Percentiles rank a stretch among this genome's conserved stretches.
Evolutionary conservation across 2,797 vertebrate species (phyloP).

Genomic region (Micromesistius poutassou): DNA sequence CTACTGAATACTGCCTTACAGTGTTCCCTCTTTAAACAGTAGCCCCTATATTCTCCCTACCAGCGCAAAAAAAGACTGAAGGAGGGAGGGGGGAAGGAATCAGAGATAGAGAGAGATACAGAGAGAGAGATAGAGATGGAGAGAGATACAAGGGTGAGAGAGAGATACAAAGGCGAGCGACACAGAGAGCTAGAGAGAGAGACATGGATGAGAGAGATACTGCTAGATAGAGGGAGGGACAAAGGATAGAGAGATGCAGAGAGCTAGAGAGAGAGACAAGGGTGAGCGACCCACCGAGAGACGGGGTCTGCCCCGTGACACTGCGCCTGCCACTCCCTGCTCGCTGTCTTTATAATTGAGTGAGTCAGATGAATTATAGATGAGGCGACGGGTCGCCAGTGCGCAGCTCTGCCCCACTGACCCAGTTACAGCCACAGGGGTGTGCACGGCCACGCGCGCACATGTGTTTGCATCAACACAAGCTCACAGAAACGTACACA

Average conservation of each 20-base stretch:
- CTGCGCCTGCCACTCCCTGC: constrained; percentile 63
- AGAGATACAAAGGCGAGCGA: not conserved
- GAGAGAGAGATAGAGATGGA: too few relatives aligned
- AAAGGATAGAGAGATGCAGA: not conserved
- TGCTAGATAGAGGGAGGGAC: not conserved
- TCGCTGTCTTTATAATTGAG: constrained; percentile 47
- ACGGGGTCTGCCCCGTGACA: constrained; percentile 29
- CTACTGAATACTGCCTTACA: not conserved
- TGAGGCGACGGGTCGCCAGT: constrained; percentile 65
- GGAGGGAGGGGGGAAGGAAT: too few relatives aligned
- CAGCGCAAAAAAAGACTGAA: not conserved
- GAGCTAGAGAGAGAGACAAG: constrained; percentile 12
- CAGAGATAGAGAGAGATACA: too few relatives aligned
- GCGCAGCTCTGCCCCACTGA: constrained; percentile 68
- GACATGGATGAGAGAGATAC: not conserved
- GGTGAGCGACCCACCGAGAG: constrained; percentile 7
- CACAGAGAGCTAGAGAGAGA: not conserved
- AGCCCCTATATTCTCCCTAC: not conserved
- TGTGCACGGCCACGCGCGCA: constrained; percentile 3
- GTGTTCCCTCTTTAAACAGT: not conserved
- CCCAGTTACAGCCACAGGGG: constrained; percentile 56
- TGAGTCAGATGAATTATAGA: constrained; percentile 67
- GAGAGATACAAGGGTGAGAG: too few relatives aligned
- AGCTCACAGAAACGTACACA: constrained; percentile 17
- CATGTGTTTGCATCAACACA: not conserved